Evolutionary conservation across 1,140 invertebrate genomes (phyloP).

Genomic region (Neotoxoptera formosana): DNA sequence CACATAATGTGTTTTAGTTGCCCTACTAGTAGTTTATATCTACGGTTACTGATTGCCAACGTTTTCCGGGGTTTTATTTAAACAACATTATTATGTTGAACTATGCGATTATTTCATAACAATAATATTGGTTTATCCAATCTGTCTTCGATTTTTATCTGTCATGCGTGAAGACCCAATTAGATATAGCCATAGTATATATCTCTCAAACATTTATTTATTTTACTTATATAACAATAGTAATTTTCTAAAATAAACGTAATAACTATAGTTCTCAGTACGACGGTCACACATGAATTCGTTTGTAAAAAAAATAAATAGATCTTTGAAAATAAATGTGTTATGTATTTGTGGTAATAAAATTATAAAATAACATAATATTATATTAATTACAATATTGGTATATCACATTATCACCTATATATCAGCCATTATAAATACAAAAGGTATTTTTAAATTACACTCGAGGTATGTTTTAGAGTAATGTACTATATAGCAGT

Average conservation of each 20-base stretch:
- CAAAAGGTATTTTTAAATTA: background rate
- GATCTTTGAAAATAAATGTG: background rate
- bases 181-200: slow-evolving; percentile 47
- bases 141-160: slow-evolving; percentile 43
- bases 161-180: slow-evolving; percentile 50
- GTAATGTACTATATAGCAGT: background rate
- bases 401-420: no score
- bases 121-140: slow-evolving; percentile 32
- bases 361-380: slow-evolving; percentile 29
- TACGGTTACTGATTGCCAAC: background rate
- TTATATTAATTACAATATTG: slow-evolving; percentile 32
- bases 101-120: slow-evolving; percentile 32
- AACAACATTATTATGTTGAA: background rate
- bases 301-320: slow-evolving; percentile 16
- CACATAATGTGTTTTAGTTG: background rate
- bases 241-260: slow-evolving; percentile 47
- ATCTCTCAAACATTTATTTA: slow-evolving; percentile 25
- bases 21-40: no score
- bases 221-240: slow-evolving; percentile 29
- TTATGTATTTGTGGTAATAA: slow-evolving; percentile 48
- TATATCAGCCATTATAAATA: background rate
- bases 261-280: background rate
- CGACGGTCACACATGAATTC: slow-evolving; percentile 51
- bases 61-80: slow-evolving; percentile 25
- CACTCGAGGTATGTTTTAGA: background rate